A percentile compares a stretch with the other conserved stretches of the same genome.
These are phyloP conservation scores for Polypterus bichir DNA, from an alignment of 2,113 vertebrate species.

Conservation along the genomic window DNA sequence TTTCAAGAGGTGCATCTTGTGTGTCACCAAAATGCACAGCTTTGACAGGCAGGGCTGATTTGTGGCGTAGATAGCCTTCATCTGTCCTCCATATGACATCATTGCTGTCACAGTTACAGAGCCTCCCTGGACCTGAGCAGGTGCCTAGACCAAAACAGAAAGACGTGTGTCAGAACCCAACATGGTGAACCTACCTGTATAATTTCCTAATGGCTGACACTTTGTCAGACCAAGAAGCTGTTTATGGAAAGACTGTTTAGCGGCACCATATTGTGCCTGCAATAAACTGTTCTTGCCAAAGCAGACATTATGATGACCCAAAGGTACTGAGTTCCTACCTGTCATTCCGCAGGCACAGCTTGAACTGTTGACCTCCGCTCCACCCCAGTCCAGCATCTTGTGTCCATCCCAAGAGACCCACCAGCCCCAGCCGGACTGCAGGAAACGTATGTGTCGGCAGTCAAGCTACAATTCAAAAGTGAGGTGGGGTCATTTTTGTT, in stretches of 20 bases:
- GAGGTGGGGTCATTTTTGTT: no score
- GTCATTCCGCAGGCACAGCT: slow-evolving; percentile 25
- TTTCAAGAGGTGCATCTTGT: slow-evolving; percentile 20
- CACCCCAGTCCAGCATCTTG: slow-evolving; percentile 24
- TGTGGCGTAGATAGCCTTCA: slow-evolving; percentile 18
- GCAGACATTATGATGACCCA: no score
- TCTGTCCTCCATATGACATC: slow-evolving; percentile 24
- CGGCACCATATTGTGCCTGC: no score
- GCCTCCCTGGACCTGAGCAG: slow-evolving; percentile 12
- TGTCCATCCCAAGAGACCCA: slow-evolving; percentile 24
- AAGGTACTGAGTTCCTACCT: slow-evolving; percentile 6
- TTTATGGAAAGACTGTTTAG: no score
- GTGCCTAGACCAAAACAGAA: slow-evolving; percentile 8
- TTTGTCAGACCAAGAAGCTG: no score
- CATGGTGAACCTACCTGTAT: not conserved
- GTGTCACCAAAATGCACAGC: slow-evolving; percentile 24
- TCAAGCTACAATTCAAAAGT: slow-evolving; percentile 12
- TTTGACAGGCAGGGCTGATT: slow-evolving; percentile 15
- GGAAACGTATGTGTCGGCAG: slow-evolving; percentile 22
- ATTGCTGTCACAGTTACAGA: slow-evolving; percentile 25
- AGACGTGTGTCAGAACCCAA: not conserved
- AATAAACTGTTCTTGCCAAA: no score
- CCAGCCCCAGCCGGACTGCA: slow-evolving; percentile 25
- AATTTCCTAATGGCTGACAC: not conserved
- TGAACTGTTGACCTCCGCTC: slow-evolving; percentile 12